Evolutionary conservation across 2,797 vertebrate species (phyloP).

Genomic region (Rhinoraja longicauda): DNA sequence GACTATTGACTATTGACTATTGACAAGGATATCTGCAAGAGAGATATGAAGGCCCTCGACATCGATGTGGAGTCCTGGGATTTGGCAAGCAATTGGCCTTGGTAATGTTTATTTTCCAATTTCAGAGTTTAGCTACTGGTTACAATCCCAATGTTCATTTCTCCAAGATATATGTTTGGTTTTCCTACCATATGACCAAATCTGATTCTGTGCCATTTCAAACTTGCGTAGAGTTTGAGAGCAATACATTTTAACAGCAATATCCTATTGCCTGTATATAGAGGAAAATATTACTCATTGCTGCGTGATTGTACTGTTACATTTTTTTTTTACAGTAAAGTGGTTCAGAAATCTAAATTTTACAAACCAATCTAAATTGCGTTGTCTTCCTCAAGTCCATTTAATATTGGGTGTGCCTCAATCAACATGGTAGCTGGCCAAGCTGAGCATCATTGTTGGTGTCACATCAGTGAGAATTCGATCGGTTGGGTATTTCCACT

Average conservation of each 20-base stretch:
- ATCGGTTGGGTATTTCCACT: neutral
- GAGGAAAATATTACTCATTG: neutral
- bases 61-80: no score
- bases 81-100: neutral
- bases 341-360: neutral
- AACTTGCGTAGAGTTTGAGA: neutral
- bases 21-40: no score
- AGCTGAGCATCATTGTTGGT: neutral
- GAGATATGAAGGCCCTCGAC: no score
- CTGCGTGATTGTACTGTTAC: neutral
- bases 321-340: neutral
- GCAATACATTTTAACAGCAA: neutral
- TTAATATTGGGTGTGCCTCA: neutral
- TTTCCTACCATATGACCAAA: neutral
- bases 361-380: no score
- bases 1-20: no score
- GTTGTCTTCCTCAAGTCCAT: neutral
- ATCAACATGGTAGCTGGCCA: neutral
- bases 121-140: neutral
- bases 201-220: neutral
- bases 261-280: neutral
- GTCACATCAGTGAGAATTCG: neutral
- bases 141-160: neutral
- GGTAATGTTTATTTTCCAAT: neutral
- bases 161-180: neutral